Conservation (phyloP, 1,140 invertebrate genomes). For the Pogonomyrmex barbatus region DNA sequence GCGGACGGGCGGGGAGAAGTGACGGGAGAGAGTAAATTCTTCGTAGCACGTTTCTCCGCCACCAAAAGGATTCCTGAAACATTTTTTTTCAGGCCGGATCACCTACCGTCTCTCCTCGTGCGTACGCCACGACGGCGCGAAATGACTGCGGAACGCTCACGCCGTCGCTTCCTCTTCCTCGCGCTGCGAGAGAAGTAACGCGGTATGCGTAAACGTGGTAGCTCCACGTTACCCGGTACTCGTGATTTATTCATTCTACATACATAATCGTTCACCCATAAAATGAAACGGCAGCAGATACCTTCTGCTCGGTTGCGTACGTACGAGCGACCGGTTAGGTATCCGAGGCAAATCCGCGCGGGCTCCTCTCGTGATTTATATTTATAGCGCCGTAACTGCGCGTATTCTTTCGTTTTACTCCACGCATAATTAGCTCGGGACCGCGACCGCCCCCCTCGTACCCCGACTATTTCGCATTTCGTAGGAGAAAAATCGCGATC, state of each 20-base stretch:
- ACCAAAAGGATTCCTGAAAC: slow-evolving; percentile 57
- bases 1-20: background rate
- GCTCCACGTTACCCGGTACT: slow-evolving; percentile 76
- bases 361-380: slow-evolving; percentile 54
- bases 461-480: background rate
- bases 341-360: slow-evolving; percentile 65
- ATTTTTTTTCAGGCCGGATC: slow-evolving; percentile 46
- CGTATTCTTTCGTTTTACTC: slow-evolving; percentile 60
- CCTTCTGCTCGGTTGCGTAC: slow-evolving; percentile 68
- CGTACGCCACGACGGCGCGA: slow-evolving; percentile 53
- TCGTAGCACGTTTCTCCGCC: slow-evolving; percentile 56
- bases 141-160: slow-evolving; percentile 54
- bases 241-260: slow-evolving; percentile 83
- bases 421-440: slow-evolving; percentile 43
- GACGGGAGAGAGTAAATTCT: slow-evolving; percentile 41
- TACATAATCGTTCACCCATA: slow-evolving; percentile 81
- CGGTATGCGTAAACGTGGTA: slow-evolving; percentile 69
- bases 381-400: slow-evolving; percentile 53
- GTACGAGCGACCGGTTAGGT: slow-evolving; percentile 50
- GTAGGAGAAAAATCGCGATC: background rate
- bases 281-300: slow-evolving; percentile 75
- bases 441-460: slow-evolving; percentile 4
- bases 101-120: slow-evolving; percentile 47
- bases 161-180: slow-evolving; percentile 46
- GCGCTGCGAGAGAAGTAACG: slow-evolving; percentile 35